Percentiles rank a stretch among this genome's conserved stretches.
Conservation (phyloP, 2,113 vertebrate species). For the Limanda limanda region DNA sequence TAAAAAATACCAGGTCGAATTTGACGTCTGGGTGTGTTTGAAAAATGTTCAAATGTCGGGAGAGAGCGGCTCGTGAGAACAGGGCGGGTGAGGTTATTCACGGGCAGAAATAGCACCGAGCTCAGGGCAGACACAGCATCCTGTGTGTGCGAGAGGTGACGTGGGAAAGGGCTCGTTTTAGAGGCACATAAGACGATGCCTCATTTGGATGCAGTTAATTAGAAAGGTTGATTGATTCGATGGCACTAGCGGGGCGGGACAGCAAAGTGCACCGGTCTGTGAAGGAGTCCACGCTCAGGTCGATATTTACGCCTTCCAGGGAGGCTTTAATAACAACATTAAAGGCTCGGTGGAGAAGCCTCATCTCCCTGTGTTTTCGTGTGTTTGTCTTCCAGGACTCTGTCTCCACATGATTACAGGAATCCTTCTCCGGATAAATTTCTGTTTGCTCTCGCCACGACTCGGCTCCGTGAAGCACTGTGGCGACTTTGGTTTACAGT, state of each 20-base stretch:
- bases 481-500: constrained; percentile 22
- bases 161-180: constrained; percentile 56
- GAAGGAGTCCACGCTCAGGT: constrained; percentile 76
- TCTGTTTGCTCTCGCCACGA: constrained; percentile 30
- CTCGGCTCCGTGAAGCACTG: constrained; percentile 13
- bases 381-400: constrained; percentile 42
- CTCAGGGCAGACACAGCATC: constrained; percentile 30
- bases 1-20: neutral
- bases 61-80: constrained; percentile 2
- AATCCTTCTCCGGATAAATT: constrained; percentile 25
- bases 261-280: constrained; percentile 73
- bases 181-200: constrained; percentile 44
- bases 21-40: constrained; percentile 12
- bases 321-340: constrained; percentile 76
- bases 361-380: constrained; percentile 9
- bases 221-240: constrained; percentile 82
- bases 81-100: constrained; percentile 22
- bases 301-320: constrained; percentile 75
- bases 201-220: constrained; percentile 83
- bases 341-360: constrained; percentile 59
- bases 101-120: constrained; percentile 55
- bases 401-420: constrained; percentile 42
- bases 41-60: constrained; percentile 6
- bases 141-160: constrained; percentile 41
- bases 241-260: constrained; percentile 65